Evolutionary conservation across 1,140 invertebrate species (phyloP).

Genomic region (Pseudomyrmex pallidus): DNA sequence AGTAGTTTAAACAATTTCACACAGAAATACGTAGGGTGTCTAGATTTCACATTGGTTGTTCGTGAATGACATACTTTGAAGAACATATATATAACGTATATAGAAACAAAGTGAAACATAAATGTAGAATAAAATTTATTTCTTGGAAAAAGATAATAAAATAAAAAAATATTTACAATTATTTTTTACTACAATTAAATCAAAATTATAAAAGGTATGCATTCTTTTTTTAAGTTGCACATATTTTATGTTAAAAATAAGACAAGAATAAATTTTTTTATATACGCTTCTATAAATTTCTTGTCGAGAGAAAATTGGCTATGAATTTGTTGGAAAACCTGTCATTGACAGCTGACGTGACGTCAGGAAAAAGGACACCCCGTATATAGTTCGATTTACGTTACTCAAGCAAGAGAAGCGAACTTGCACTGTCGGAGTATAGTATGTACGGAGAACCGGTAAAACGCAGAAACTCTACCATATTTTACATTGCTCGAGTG

Average conservation of each 20-base stretch:
- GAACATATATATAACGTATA: neutral
- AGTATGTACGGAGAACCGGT: slow-evolving; percentile 21
- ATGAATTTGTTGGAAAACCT: neutral
- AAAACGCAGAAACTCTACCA: slow-evolving; percentile 64
- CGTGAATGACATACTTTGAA: neutral
- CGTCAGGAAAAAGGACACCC: slow-evolving; percentile 34
- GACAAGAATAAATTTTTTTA: neutral
- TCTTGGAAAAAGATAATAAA: too few species aligned
- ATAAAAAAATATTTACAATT: too few species aligned
- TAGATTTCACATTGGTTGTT: neutral
- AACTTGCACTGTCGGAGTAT: slow-evolving; percentile 36
- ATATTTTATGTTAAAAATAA: neutral
- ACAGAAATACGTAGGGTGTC: slow-evolving; percentile 25
- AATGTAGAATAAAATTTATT: too few species aligned
- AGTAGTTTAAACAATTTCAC: slow-evolving; percentile 68
- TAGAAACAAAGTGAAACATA: too few species aligned
- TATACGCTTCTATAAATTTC: neutral
- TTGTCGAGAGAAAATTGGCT: neutral
- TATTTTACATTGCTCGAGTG: slow-evolving; percentile 52
- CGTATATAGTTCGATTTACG: slow-evolving; percentile 56
- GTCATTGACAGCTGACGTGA: slow-evolving; percentile 40
- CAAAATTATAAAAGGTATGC: too few species aligned
- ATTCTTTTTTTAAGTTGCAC: too few species aligned
- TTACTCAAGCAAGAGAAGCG: slow-evolving; percentile 12
- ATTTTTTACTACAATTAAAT: too few species aligned